A percentile compares a stretch with the other conserved stretches of the same genome.
These are phyloP conservation scores for Trichoplax adhaerens DNA, from an alignment of 37 sponge, comb jelly and placozoan species.

Conservation along the genomic window DNA sequence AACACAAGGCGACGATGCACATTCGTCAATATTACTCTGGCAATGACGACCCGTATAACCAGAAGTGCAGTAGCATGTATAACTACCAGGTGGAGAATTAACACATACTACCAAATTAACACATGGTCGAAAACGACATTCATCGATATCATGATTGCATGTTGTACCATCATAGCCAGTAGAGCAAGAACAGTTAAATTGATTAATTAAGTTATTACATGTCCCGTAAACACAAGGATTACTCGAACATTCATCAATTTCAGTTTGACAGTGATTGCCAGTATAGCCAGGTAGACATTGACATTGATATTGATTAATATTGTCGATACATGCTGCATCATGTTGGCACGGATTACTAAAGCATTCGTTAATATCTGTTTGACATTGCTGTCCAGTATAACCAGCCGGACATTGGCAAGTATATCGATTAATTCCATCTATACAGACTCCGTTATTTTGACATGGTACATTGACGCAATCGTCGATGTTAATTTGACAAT, in stretches of 20 bases:
- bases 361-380: constrained; percentile 12
- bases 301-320: too few species aligned
- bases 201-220: constrained; percentile 6
- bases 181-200: constrained; percentile 4
- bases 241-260: constrained; percentile 1
- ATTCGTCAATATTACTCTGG: constrained; percentile 35
- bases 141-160: constrained; percentile 7
- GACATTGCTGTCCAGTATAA: constrained; percentile 12
- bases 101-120: too few species aligned
- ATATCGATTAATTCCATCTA: constrained; percentile 10
- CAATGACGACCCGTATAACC: constrained; percentile 3
- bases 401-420: constrained; percentile 15
- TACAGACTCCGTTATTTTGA: constrained; percentile 12
- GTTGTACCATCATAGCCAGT: neutral
- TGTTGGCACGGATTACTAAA: neutral
- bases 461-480: constrained; percentile 13
- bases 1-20: constrained; percentile 22
- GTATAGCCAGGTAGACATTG: neutral
- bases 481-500: constrained; percentile 13
- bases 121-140: neutral
- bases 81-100: neutral
- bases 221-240: constrained; percentile 14
- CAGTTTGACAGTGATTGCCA: constrained; percentile 1
- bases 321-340: too few species aligned
- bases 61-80: constrained; percentile 7